Base-by-base conservation (phyloP, 2,888 invertebrate genomes). In the Dermolepida albohirtum region DNA sequence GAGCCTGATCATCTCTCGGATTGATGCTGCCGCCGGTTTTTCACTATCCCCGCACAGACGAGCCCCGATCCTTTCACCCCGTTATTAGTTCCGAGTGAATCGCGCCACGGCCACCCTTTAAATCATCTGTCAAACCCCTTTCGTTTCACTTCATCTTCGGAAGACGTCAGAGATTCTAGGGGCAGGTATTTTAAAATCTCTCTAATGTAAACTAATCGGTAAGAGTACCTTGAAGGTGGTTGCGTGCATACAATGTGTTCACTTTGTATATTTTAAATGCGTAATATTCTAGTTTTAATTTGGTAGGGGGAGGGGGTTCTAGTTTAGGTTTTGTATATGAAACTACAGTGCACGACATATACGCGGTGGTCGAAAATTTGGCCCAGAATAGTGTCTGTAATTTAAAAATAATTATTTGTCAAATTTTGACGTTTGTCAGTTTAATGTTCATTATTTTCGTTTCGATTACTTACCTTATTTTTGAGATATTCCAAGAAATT, bases 41-140 rank as follows among this genome's bases (percentile, higher is more conserved):
- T 65, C 65, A 51, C 64, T 65, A 65, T 66, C 50, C 43, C 65
- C 52, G 14, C 51, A 62, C 22, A 43, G 17, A 40, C 66, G 22
- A 54, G 54, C 63, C 67, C 47, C 44, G 55, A 65, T 64, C 64
- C 39, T 68, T 68, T 51, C 49, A 49, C 68, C 47, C 27, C 52
- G 64, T 54, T 62, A 62, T 68, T 66, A 66, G 59, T 66, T 66
- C 66, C 66, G 41, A 66, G 14, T 43, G 44, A 57, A 34, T 44
- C 55, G 49, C 55, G 39, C 40, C 57, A 65, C 51, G 39, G 34
- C 65, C 40, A 65, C 62, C 69, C 65, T 52, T 57, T 59, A 69
- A 64, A 55, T 68, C 68, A 59, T 66, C 69, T 59, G 57, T 66
- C 66, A 66, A 59, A 66, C 65, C 68, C 64, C 59, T 68, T 68